A percentile compares a stretch with the other conserved stretches of the same genome.
Conservation (phyloP, 2,888 invertebrate genomes). For the Tipula confusa region DNA sequence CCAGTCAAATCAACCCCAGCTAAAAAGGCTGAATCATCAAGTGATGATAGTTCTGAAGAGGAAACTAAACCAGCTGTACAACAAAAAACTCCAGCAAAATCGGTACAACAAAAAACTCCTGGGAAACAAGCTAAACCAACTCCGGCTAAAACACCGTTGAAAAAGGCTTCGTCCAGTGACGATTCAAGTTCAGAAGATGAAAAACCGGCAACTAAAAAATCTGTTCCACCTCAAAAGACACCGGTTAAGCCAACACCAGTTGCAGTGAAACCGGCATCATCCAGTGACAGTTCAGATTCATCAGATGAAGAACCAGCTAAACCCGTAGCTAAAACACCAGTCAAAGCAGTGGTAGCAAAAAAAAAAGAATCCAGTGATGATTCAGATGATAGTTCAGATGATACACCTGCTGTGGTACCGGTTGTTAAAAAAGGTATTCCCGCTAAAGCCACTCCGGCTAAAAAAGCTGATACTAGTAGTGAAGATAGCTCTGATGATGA, state of each 20-base stretch:
- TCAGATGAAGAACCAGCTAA: slow-evolving; percentile 38
- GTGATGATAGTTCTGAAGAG: slow-evolving; percentile 36
- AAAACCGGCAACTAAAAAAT: slow-evolving; percentile 38
- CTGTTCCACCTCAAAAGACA: background rate
- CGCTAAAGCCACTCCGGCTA: slow-evolving; percentile 33
- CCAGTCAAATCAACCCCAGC: slow-evolving; percentile 34
- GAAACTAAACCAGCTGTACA: too few species aligned
- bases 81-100: too few species aligned
- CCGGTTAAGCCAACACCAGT: slow-evolving; percentile 41
- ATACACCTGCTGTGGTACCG: slow-evolving; percentile 41
- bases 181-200: slow-evolving; percentile 42
- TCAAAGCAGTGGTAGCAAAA: slow-evolving; percentile 41
- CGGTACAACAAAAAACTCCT: too few species aligned
- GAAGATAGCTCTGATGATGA: slow-evolving; percentile 36
- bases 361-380: slow-evolving; percentile 47
- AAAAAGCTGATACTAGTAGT: slow-evolving; percentile 37
- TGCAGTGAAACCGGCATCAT: slow-evolving; percentile 39
- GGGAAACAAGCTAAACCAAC: too few species aligned
- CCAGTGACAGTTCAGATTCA: slow-evolving; percentile 44
- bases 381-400: slow-evolving; percentile 49
- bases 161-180: too few species aligned
- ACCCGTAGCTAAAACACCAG: slow-evolving; percentile 43
- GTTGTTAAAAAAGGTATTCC: slow-evolving; percentile 32
- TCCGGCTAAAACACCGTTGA: too few species aligned
- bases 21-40: slow-evolving; percentile 37